Conservation (phyloP, 2,888 invertebrate genomes). For the Brassicogethes aeneus region DNA sequence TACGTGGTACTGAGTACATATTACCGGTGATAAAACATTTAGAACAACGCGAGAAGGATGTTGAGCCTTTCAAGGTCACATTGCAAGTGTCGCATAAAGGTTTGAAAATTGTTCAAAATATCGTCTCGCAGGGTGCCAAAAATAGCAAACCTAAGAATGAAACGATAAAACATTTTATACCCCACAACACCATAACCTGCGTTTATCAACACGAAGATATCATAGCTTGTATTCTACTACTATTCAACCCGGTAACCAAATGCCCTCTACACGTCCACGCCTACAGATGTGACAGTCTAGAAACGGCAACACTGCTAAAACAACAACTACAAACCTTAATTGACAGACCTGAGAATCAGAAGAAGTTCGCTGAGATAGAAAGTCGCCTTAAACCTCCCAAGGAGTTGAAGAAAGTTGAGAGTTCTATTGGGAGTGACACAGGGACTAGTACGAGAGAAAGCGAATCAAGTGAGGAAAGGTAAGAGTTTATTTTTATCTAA, state of each 20-base stretch:
- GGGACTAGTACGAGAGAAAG: conserved; percentile 58
- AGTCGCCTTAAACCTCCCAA: conserved; percentile 45
- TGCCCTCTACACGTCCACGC: conserved; percentile 95
- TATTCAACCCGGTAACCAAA: conserved; percentile 90
- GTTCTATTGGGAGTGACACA: conserved; percentile 66
- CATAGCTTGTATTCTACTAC: conserved; percentile 84
- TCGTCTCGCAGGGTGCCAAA: conserved; percentile 31
- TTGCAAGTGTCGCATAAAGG: conserved; percentile 88
- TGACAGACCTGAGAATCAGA: conserved; percentile 75
- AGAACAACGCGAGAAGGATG: conserved; percentile 73
- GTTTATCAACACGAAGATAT: conserved; percentile 86
- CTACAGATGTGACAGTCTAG: conserved; percentile 87
- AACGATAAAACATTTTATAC: conserved; percentile 88
- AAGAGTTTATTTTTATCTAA: too few species aligned
- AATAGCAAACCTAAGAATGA: conserved; percentile 41
- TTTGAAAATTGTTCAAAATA: conserved; percentile 83
- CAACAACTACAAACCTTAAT: conserved; percentile 76
- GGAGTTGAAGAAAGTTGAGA: conserved; percentile 60
- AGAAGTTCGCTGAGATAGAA: conserved; percentile 78
- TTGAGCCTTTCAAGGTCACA: conserved; percentile 86
- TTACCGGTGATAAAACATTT: conserved; percentile 77
- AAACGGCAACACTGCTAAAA: conserved; percentile 82
- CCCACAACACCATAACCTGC: conserved; percentile 87
- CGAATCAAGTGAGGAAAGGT: conserved; percentile 61
- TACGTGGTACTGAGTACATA: conserved; percentile 78